Percentiles rank a stretch among this genome's conserved stretches.
Evolutionary conservation across 2,797 vertebrate genomes (phyloP).

Genomic region (Pempheris klunzingeri): DNA sequence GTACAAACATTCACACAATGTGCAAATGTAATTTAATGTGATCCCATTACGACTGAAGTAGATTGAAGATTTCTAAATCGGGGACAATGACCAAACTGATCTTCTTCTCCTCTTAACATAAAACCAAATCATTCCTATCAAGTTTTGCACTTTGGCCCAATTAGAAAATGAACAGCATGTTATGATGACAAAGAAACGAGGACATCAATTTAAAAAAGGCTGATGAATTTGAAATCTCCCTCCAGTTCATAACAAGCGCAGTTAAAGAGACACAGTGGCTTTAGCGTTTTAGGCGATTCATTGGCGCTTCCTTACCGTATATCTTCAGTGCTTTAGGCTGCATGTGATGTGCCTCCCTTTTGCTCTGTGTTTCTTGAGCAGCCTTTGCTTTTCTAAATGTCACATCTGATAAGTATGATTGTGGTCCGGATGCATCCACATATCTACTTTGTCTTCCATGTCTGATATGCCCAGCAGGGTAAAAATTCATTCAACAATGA

Average conservation of each 20-base stretch:
- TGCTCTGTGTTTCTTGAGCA: conserved; percentile 37
- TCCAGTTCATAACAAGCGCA: neutral
- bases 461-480: conserved; percentile 58
- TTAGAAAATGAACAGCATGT: conserved; percentile 32
- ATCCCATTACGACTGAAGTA: conserved; percentile 32
- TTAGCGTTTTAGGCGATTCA: conserved; percentile 21
- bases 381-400: conserved; percentile 68
- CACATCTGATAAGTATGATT: conserved; percentile 69
- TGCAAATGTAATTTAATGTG: conserved; percentile 38
- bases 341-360: conserved; percentile 7
- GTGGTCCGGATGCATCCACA: conserved; percentile 55
- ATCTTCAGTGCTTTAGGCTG: conserved; percentile 35
- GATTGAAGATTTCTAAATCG: conserved; percentile 59
- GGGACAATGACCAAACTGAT: conserved; percentile 34
- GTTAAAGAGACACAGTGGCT: neutral
- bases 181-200: conserved; percentile 7
- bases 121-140: conserved; percentile 29
- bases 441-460: conserved; percentile 45
- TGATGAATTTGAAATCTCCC: neutral
- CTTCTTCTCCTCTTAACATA: neutral
- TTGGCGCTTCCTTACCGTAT: conserved; percentile 5
- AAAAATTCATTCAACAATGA: conserved; percentile 41
- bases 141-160: neutral
- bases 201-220: conserved; percentile 4
- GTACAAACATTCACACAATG: conserved; percentile 10